Conservation (phyloP, 2,888 invertebrate species). For the Acanthoscelides obtectus region DNA sequence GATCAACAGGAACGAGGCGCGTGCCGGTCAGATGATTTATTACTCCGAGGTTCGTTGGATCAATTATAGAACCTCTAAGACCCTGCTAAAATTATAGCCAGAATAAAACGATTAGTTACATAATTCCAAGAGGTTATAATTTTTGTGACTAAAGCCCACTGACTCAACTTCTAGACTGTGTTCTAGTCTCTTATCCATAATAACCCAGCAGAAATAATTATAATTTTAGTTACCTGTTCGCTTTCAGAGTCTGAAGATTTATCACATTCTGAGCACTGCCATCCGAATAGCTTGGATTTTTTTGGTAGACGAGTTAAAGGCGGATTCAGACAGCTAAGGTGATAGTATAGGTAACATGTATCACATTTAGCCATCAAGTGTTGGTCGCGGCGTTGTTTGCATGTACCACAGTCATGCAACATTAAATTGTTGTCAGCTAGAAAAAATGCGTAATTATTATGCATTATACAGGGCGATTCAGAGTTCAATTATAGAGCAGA, state of each 20-base stretch:
- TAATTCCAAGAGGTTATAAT: too few species aligned
- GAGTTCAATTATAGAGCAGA: background rate
- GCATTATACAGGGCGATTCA: background rate
- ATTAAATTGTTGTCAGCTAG: conserved; percentile 48
- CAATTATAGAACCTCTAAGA: too few species aligned
- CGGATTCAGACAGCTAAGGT: conserved; percentile 90
- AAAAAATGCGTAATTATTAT: conserved; percentile 6
- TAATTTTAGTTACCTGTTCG: conserved; percentile 58
- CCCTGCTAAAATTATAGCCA: too few species aligned
- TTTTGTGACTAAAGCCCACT: too few species aligned
- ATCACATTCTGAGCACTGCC: conserved; percentile 96
- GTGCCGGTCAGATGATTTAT: too few species aligned
- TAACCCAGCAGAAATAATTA: background rate
- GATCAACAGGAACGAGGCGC: too few species aligned
- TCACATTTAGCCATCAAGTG: conserved; percentile 94
- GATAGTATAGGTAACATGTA: conserved; percentile 88
- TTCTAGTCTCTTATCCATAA: too few species aligned
- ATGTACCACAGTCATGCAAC: conserved; percentile 77
- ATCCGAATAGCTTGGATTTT: conserved; percentile 91
- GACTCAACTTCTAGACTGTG: too few species aligned
- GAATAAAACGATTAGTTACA: too few species aligned
- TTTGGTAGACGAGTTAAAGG: conserved; percentile 92
- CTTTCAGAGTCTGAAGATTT: conserved; percentile 82
- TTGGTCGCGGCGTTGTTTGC: conserved; percentile 81
- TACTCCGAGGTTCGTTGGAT: too few species aligned